phyloP scores from a whole-genome alignment of 2,888 invertebrate genomes.

The Drosophila histrio region DNA sequence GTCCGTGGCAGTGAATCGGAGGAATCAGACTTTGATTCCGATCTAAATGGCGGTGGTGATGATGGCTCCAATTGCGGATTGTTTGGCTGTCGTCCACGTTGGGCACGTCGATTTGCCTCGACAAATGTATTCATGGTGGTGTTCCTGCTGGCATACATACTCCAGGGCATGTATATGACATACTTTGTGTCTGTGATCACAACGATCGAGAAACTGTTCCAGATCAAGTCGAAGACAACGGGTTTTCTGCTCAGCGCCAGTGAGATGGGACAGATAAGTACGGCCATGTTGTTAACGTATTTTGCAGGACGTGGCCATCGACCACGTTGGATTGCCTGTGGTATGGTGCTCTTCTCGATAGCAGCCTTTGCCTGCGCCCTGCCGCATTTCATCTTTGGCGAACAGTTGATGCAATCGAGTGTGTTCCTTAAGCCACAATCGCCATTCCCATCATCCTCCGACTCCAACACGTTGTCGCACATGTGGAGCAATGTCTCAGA shows the following conservation, averaged over 20 bases:
- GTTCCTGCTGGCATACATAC: conserved; percentile 94
- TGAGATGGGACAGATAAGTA: conserved; percentile 96
- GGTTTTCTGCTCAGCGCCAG: conserved; percentile 95
- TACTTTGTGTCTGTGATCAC: conserved; percentile 97
- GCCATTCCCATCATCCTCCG: conserved; percentile 8
- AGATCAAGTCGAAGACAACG: conserved; percentile 95
- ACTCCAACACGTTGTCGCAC: not conserved
- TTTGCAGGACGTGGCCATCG: conserved; percentile 96
- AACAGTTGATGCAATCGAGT: conserved; percentile 86
- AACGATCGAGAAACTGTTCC: conserved; percentile 95
- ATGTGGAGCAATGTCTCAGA: conserved; percentile 58
- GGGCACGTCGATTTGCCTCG: conserved; percentile 92
- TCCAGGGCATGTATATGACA: conserved; percentile 96
- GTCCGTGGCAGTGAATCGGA: conserved; percentile 71
- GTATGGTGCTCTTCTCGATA: conserved; percentile 94
- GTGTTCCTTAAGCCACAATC: conserved; percentile 67
- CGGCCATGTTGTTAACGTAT: conserved; percentile 93
- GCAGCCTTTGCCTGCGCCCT: conserved; percentile 94
- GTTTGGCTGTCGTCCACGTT: conserved; percentile 90
- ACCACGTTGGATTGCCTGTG: conserved; percentile 96
- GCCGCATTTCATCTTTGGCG: conserved; percentile 94
- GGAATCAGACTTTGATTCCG: conserved; percentile 79
- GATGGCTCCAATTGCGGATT: conserved; percentile 88
- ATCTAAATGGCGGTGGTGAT: conserved; percentile 61
- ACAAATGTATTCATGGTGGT: conserved; percentile 95